Evolutionary conservation across 2,797 vertebrate genomes (phyloP).

Genomic region (Falco biarmicus): DNA sequence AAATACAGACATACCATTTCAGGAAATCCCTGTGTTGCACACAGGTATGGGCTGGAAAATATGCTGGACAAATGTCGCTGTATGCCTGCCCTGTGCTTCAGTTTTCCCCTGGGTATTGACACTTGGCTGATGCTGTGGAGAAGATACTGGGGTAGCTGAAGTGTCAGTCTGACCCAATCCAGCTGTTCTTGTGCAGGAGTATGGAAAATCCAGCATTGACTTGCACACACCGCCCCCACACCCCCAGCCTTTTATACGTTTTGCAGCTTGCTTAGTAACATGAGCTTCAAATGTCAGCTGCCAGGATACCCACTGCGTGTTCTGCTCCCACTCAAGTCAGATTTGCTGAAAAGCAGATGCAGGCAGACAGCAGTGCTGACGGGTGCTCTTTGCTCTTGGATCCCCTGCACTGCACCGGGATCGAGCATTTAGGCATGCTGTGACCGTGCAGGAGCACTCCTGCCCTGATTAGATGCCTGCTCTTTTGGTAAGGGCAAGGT

Average conservation of each 20-base stretch:
- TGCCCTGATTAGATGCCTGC: neutral
- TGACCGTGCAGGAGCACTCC: accelerated
- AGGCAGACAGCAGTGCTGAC: neutral
- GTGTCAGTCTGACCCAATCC: neutral
- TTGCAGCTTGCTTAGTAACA: neutral
- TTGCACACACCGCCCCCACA: neutral
- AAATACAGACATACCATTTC: accelerated
- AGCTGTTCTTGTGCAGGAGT: neutral
- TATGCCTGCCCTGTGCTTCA: neutral
- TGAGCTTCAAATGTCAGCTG: conserved; percentile 23
- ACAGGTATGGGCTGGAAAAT: accelerated
- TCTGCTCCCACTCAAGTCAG: neutral
- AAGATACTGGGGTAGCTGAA: neutral
- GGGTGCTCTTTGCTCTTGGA: neutral
- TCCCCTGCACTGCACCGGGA: accelerated
- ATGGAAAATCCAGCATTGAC: neutral
- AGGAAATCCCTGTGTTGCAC: neutral
- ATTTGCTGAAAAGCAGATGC: neutral
- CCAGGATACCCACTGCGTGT: neutral
- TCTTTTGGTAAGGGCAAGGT: neutral
- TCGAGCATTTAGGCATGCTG: neutral
- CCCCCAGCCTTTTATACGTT: neutral
- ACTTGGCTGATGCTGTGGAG: neutral
- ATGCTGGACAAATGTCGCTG: neutral
- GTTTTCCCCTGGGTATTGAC: neutral